Percentiles rank a stretch among this genome's conserved stretches.
Conservation (phyloP, 2,888 invertebrate species). For the Iselma pallidipennis region DNA sequence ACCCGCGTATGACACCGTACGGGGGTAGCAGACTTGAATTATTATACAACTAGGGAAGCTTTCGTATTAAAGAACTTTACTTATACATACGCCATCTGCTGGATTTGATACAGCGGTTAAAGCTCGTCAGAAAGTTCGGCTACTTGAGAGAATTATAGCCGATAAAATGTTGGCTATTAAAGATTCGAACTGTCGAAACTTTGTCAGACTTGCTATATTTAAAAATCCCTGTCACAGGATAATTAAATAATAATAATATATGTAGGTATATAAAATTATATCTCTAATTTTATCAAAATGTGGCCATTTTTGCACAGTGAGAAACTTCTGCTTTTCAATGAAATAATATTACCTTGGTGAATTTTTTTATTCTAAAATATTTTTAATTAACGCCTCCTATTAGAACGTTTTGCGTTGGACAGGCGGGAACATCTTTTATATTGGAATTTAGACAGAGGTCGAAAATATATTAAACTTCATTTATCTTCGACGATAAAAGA, state of each 20-base stretch:
- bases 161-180: not conserved
- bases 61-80: conserved; percentile 22
- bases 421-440: not conserved
- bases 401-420: not conserved
- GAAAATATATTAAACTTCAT: conserved; percentile 27
- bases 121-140: not conserved
- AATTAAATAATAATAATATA: not conserved
- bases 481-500: conserved; percentile 24
- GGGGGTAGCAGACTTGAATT: conserved; percentile 21
- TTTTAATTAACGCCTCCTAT: conserved; percentile 15
- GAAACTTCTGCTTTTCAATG: not conserved
- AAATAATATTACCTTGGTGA: not conserved
- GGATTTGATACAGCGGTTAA: conserved; percentile 10
- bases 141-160: not conserved
- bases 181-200: not conserved
- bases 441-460: conserved; percentile 14
- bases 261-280: not conserved
- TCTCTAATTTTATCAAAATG: not conserved
- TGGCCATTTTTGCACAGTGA: not conserved
- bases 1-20: conserved; percentile 23
- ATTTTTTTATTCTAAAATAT: conserved; percentile 5
- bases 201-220: not conserved
- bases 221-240: not conserved
- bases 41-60: conserved; percentile 20
- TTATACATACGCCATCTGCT: conserved; percentile 18